Evolutionary conservation across 2,888 invertebrate species (phyloP), one percentile per base, ranked within the genome.

Genomic region (Aphelenchoides bicaudatus): DNA sequence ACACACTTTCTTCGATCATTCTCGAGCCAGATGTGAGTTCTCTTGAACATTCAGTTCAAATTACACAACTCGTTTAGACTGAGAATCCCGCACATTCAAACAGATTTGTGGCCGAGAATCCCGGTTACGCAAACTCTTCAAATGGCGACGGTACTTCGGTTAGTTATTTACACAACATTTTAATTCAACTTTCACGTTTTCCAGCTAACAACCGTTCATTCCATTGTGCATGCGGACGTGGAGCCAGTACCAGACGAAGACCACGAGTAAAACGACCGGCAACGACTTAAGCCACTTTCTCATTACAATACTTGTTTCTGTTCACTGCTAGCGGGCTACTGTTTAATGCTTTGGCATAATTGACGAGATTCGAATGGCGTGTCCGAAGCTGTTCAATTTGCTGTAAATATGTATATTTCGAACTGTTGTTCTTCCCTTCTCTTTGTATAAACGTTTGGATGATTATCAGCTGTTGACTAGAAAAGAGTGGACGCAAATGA

Each of bases 1-100:
- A 51, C 48, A 25, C 52, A 8, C 19, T 51, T 13, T 51, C 52
- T 1, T 38, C 19, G 10, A 51, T 37, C 37, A 39, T 21, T 6
- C 31, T 37, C 13, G 52, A 51, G 8, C 19, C 37, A 21, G 52
- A 51, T 34, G 52, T 51, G 25, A 8, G 34, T 21, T 43, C 23
- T 6, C 16, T 43, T 10, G 6, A n/a, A 21, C 43, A 43, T 19
- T 19, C 23, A 10, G 43, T 25, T n/a, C 43, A 43, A 10, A 13
- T 13, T 13, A 21, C 23, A n/a, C 43, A 43, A 43, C 21, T 25
- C 34, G 34, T 34, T n/a, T n/a, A n/a, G 34, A 34, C 34, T n/a
- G n/a, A n/a, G n/a, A n/a, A n/a, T n/a, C n/a, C n/a, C n/a, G n/a
- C 34, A 13, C 34, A 34, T 34, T 16, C 34, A 16, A 43, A 43